Percentiles rank a stretch among this genome's conserved stretches.
Conservation (phyloP, 1,140 invertebrate genomes). For the Bactericera cockerelli region DNA sequence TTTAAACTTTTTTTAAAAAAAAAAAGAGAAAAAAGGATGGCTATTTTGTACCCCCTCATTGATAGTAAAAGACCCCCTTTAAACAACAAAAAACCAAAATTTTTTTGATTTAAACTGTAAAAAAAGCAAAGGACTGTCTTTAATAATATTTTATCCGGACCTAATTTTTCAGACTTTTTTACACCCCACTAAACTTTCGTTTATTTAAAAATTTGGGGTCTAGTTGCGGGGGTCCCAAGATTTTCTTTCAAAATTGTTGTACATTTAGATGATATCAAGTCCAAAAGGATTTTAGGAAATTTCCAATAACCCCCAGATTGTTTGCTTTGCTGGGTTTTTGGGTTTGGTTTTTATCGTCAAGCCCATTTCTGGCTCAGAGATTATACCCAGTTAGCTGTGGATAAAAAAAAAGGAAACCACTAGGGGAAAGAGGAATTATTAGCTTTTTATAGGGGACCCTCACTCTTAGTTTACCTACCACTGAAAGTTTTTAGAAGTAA, state of each 20-base stretch:
- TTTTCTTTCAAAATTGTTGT: neutral
- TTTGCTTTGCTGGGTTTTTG: neutral
- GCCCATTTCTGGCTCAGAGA: neutral
- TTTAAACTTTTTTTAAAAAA: neutral
- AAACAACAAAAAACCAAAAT: constrained; percentile 25
- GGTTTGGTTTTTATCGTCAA: neutral
- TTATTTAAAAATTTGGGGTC: constrained; percentile 13
- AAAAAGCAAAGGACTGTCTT: constrained; percentile 19
- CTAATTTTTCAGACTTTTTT: constrained; percentile 22
- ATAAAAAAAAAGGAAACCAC: neutral
- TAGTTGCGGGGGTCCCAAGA: constrained; percentile 9
- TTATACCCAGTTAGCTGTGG: neutral
- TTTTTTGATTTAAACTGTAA: constrained; percentile 27
- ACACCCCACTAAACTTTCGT: constrained; percentile 21
- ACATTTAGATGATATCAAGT: neutral
- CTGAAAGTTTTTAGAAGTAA: neutral
- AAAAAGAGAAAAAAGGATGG: neutral
- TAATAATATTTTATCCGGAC: constrained; percentile 20
- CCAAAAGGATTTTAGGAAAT: neutral
- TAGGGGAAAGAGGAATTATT: neutral
- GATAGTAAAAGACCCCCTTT: constrained; percentile 7
- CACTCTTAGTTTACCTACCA: neutral
- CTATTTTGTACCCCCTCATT: constrained; percentile 16
- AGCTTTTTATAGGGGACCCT: neutral
- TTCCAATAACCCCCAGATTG: neutral